Evolutionary conservation across 2,888 invertebrate genomes (phyloP).

Genomic region (Kryphioiulus occultus): DNA sequence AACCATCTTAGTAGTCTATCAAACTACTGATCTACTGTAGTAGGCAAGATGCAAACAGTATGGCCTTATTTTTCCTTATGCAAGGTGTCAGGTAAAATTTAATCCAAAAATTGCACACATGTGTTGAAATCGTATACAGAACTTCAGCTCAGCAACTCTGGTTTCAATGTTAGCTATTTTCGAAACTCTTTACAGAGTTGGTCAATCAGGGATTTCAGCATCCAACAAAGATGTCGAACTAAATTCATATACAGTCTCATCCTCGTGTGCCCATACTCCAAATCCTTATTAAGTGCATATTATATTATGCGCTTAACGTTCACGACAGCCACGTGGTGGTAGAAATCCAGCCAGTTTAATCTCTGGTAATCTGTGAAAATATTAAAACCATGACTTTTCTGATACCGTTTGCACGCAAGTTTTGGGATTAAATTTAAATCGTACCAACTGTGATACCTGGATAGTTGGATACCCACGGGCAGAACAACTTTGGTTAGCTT

Average conservation of each 20-base stretch:
- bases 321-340: neutral
- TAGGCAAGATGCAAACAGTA: too few relatives aligned
- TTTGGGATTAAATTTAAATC: neutral
- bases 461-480: neutral
- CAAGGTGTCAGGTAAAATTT: too few relatives aligned
- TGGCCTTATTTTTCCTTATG: too few relatives aligned
- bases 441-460: neutral
- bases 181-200: neutral
- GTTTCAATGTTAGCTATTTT: too few relatives aligned
- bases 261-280: neutral
- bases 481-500: neutral
- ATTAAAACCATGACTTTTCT: neutral
- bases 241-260: neutral
- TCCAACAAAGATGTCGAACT: neutral
- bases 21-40: too few relatives aligned
- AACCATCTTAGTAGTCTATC: too few relatives aligned
- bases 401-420: neutral
- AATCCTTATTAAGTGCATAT: neutral
- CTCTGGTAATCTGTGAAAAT: neutral
- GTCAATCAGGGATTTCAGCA: neutral
- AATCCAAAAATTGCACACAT: too few relatives aligned
- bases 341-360: conserved; percentile 3
- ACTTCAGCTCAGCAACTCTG: too few relatives aligned
- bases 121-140: too few relatives aligned
- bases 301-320: neutral